Conservation (phyloP, 2,797 vertebrate genomes). For the Sebastes melanostomus region DNA sequence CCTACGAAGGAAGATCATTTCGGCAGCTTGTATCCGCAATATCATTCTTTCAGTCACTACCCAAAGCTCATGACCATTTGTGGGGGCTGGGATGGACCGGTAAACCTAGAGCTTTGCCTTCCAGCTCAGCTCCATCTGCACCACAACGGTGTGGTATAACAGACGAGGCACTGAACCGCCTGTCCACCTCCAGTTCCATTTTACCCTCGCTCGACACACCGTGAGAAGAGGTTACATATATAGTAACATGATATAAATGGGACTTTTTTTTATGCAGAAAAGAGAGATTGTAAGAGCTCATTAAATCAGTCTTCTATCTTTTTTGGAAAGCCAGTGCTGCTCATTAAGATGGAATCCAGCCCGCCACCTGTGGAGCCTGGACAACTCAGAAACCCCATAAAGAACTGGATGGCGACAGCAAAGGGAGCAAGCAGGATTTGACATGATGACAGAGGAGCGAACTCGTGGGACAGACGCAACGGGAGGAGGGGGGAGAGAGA, state of each 20-base stretch:
- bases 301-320: constrained; percentile 39
- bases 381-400: constrained; percentile 15
- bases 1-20: no score
- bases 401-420: constrained; percentile 12
- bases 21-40: no score
- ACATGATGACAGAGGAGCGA: constrained; percentile 19
- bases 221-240: background rate
- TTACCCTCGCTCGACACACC: no score
- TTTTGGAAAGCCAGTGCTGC: constrained; percentile 7
- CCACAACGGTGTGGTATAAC: no score
- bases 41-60: no score
- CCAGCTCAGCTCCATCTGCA: no score
- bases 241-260: background rate
- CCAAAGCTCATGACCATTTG: no score
- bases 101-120: rapidly evolving
- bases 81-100: no score
- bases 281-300: constrained; percentile 8
- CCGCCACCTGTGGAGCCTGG: constrained; percentile 38
- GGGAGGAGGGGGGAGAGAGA: background rate
- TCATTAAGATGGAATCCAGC: constrained; percentile 40
- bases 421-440: background rate
- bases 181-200: no score
- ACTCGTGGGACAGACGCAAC: background rate
- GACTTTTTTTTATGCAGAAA: background rate
- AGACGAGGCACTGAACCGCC: no score